Evolutionary conservation across 2,888 invertebrate genomes (phyloP), one percentile per base, ranked within the genome.

Genomic region (Pasiphila rectangulata): DNA sequence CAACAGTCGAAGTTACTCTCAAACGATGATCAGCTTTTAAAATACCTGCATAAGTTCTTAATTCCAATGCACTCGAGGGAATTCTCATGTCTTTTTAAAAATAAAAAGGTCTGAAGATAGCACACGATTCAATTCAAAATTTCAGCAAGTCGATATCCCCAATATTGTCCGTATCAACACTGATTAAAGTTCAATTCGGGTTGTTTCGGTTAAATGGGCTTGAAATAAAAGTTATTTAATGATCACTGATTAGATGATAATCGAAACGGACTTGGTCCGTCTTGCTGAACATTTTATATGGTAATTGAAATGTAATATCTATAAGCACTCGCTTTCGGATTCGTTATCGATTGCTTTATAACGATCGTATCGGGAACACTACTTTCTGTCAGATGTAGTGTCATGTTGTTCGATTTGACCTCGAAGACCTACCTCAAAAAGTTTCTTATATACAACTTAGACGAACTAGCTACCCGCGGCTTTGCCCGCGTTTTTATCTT

Each of bases 161-260:
- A 80, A 65, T 72, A 64, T 73, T 57, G 63, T 51, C 75, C 71
- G 66, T 82, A 73, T 63, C 41, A 43, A 52, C 51, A 54, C 42
- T 51, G 25, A 45, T 65, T 73, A 75, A 59, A 64, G 69, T 56
- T 59, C 53, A 53, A 59, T 67, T 67, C 74, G 49, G 59, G 55
- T 64, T 64, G 70, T 39, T 34, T 35, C 39, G 19, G 30, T 56
- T 61, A 63, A 67, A 77, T 78, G 67, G 71, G 72, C 64, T 73
- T 62, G 68, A 72, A 81, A 82, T 84, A 79, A 86, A 83, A 83
- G 75, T 82, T 83, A 83, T 85, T 83, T 83, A 83, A 83, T 81
- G 83, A 81, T 85, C 79, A 76, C 70, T 78, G 85, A 86, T 85
- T 81, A 88, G 87, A 89, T 90, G 84, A 89, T 89, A 88, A 87